Base-by-base conservation (phyloP, 2,888 invertebrate species). In the Globia sparganii region DNA sequence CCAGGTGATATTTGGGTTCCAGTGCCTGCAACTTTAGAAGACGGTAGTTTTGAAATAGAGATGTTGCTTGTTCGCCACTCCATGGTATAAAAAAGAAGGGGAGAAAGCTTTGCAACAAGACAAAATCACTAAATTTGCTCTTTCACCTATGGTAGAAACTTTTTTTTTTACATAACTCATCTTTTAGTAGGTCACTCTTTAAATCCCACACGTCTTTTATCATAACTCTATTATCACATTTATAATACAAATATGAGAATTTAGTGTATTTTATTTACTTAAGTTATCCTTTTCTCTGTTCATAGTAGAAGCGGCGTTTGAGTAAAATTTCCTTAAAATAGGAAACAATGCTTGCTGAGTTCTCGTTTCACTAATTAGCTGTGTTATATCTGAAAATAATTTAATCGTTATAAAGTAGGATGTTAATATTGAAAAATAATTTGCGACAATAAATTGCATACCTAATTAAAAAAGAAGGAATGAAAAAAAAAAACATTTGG, bases 301-400 rank as follows among this genome's bases (percentile, higher is more conserved):
- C 13, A 25, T 4, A 15, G 61, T 0, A 15, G 67, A 21, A 6
- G 56, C 28, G 1, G 49, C 71, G 28, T 72, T 46, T 15, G 82
- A 40, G 68, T 37, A 69, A 34, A n/a, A 78, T 59, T 75, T 83
- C 25, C 43, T 59, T 49, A 84, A 61, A 58, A 70, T 75, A 65
- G 83, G 86, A 37, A 21, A 68, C 25, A 82, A 49, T 21, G 75
- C 69, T 67, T 83, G 69, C 5, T 62, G 78, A 49, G 75, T 72
- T 72, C 64, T 72, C 4, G 66, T 43, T 64, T 82, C 83, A 31
- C 59, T 65, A 4, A 81, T 49, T 4, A 86, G 66, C 37, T 83
- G 84, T 58, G 83, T 75, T 73, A 84, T 82, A 71, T 84, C 84
- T 84, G 75, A 58, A 86, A 84, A 34, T 28, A 37, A 58, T 28